phyloP scores from a whole-genome alignment of 2,888 invertebrate species.

The Pheosia tremula region DNA sequence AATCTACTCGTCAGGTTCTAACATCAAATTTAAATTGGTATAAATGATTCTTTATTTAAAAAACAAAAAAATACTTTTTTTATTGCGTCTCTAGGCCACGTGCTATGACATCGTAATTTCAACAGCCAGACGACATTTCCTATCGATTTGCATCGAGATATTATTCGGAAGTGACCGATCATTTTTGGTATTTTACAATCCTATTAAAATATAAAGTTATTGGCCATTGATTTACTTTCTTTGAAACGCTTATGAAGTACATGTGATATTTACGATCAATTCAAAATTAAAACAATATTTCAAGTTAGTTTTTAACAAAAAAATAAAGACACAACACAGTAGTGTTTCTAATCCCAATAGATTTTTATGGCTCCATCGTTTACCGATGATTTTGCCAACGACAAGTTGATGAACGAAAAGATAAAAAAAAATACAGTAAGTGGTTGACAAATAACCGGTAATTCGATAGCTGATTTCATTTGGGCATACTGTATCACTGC shows the following conservation, averaged over 20 bases:
- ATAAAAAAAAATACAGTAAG: no score
- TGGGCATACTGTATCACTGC: no score
- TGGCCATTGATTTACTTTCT: slow-evolving; percentile 40
- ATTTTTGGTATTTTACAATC: slow-evolving; percentile 21
- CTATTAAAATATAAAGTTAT: slow-evolving; percentile 46
- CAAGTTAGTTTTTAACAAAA: background rate
- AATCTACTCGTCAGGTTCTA: slow-evolving; percentile 10
- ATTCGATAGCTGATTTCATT: no score
- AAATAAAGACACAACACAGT: background rate
- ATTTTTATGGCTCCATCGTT: no score
- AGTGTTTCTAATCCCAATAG: background rate
- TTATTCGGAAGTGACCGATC: slow-evolving; percentile 51
- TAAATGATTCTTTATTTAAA: slow-evolving; percentile 25
- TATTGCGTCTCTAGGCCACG: slow-evolving; percentile 36
- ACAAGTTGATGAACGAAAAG: no score
- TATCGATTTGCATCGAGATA: slow-evolving; percentile 59
- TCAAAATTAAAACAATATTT: slow-evolving; percentile 11
- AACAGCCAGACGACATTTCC: slow-evolving; percentile 38
- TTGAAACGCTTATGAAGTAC: slow-evolving; percentile 16
- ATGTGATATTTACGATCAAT: slow-evolving; percentile 26
- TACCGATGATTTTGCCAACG: no score
- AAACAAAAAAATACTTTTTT: slow-evolving; percentile 28
- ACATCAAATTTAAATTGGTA: slow-evolving; percentile 17
- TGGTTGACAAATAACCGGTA: no score
- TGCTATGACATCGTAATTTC: slow-evolving; percentile 52